phyloP scores from a whole-genome alignment of 2,113 vertebrate species.

The Microtus montanus region DNA sequence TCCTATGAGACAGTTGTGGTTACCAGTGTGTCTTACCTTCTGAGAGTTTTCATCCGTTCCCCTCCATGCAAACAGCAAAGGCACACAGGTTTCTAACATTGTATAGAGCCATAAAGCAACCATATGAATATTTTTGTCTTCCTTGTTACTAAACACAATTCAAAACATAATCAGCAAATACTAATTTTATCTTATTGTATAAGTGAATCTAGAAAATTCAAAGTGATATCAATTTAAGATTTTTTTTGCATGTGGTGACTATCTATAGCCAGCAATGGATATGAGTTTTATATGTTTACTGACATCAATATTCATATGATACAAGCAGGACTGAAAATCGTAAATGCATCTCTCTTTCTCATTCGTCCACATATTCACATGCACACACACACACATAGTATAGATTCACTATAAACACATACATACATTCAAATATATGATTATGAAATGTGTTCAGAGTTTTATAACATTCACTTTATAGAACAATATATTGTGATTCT shows the following conservation, averaged over 20 bases:
- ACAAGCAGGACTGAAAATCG: not conserved
- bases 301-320: conserved; percentile 3
- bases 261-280: not conserved
- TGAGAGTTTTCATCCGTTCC: not conserved
- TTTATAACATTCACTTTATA: not conserved
- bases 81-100: not conserved
- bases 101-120: not conserved
- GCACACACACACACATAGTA: not conserved
- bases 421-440: not conserved
- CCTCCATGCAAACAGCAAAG: not conserved
- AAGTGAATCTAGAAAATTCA: not conserved
- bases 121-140: not conserved
- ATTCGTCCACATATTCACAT: not conserved
- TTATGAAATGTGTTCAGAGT: not conserved
- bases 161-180: conserved; percentile 3
- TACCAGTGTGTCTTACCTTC: conserved; percentile 11
- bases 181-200: not conserved
- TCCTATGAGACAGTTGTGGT: not conserved
- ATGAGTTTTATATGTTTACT: not conserved
- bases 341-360: not conserved
- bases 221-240: not conserved
- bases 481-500: not conserved
- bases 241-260: not conserved
- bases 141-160: not conserved
- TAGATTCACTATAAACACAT: not conserved